These are phyloP conservation scores for Cataglyphis albicans DNA, from an alignment of 2,888 invertebrate genomes.

Conservation along the genomic window DNA sequence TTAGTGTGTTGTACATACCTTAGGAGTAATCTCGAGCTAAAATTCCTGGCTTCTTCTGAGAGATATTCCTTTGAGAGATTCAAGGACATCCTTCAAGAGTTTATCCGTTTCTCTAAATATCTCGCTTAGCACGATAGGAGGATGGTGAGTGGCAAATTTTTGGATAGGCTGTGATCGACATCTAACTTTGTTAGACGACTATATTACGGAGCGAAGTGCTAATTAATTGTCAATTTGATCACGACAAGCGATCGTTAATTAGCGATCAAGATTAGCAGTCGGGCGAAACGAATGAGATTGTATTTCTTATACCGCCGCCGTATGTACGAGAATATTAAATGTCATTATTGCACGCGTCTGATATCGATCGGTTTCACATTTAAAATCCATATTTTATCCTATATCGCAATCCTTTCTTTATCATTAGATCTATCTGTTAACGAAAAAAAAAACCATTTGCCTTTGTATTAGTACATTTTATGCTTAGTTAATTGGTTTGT, in stretches of 20 bases:
- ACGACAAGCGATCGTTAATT: constrained; percentile 55
- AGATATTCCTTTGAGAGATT: constrained; percentile 31
- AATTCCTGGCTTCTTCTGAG: constrained; percentile 58
- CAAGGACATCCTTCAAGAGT: constrained; percentile 56
- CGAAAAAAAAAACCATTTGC: neutral
- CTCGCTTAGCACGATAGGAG: constrained; percentile 43
- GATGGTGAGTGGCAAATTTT: constrained; percentile 63
- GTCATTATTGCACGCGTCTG: constrained; percentile 73
- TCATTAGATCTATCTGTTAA: constrained; percentile 9
- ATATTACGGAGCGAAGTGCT: constrained; percentile 69
- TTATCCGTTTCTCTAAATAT: constrained; percentile 61
- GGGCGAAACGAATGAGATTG: constrained; percentile 60
- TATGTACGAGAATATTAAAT: constrained; percentile 76
- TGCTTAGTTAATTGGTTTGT: constrained; percentile 12
- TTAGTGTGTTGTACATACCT: constrained; percentile 78
- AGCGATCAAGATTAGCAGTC: constrained; percentile 56
- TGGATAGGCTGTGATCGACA: constrained; percentile 83
- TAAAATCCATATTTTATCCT: constrained; percentile 40
- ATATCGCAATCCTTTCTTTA: constrained; percentile 3
- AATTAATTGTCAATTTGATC: constrained; percentile 67
- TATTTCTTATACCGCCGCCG: constrained; percentile 76
- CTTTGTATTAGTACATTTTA: constrained; percentile 3
- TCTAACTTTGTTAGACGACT: constrained; percentile 73
- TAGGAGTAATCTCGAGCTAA: constrained; percentile 61
- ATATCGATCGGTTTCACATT: constrained; percentile 25